Evolutionary conservation across 2,888 invertebrate genomes (phyloP), one percentile per base, ranked within the genome.

Genomic region (Coleophora deauratella): DNA sequence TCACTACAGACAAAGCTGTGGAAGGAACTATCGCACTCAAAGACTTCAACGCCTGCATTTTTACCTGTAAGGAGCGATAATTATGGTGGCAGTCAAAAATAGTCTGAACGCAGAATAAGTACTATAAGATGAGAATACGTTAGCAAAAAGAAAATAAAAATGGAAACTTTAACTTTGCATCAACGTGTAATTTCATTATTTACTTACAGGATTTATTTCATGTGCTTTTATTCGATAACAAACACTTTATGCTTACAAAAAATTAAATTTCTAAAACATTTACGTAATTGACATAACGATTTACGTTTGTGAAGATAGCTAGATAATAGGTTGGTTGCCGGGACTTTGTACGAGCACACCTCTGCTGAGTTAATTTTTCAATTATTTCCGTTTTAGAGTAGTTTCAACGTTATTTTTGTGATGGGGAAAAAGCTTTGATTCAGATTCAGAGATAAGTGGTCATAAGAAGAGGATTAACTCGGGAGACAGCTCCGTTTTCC

Each of bases 21-120:
- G 71, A 64, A 34, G 85, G 77, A 61, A 79, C 66, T 27, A 70
- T 44, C 44, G 66, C 75, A 60, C 78, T 75, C 42, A 84, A 54
- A 52, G 76, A 66, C 64, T 78, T 81, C 35, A 84, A 55, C 48
- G 80, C 82, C 69, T 82, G 79, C 85, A 85, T 85, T 55, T 21
- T 55, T 69, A 45, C 43, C 69, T 72, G 59, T 32, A 59, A 59
- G 55, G 27, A 36, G 12, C 2, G 4, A 27, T n/a, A n/a, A n/a
- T n/a, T n/a, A n/a, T 35, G 30, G 30, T 21, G 21, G 21, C 6
- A 6, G 6, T 34, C 15, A 34, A 10, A 10, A 34, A 9, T 7
- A 10, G 13, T 13, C 9, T 9, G 15, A 12, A 34, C 14, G 14
- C 14, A 34, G 34, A 13, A 14, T 8, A 34, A 9, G 7, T 12